Base-by-base conservation (phyloP, 2,797 vertebrate species). In the Potorous gilbertii region DNA sequence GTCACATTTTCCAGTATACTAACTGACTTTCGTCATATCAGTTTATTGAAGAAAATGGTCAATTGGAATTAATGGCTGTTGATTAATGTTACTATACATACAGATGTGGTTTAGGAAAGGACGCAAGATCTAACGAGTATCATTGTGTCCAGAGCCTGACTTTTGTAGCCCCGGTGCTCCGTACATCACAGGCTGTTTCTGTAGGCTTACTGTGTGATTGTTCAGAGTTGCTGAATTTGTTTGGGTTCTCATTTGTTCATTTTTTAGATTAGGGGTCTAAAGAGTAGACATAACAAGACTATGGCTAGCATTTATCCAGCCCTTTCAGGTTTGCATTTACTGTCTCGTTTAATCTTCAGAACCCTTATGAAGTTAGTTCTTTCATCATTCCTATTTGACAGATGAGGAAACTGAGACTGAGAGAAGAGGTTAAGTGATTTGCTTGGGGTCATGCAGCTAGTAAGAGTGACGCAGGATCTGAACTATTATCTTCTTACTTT, bases 191-290 rank as follows among this genome's bases (percentile, higher is more conserved):
- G n/a, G 9, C 66, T 6, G 27, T 74, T 18, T 18, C 31, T 34
- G 0, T n/a, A 1, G 89, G 1, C 40, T 1, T 56, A 29, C 90
- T 91, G 55, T 11, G 40, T 4, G 24, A 18, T 90, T 66, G 92
- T 95, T 95, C 55, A 96, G 74, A 55, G 4, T 54, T n/a, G 46
- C 90, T 93, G 57, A 95, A 95, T 95, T 89, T 90, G 52, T 94
- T 94, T 87, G 14, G 54, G 31, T 97, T 91, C 90, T 21, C 92
- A 54, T 55, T 90, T 90, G 52, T 52, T 5, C 31, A 40, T 34
- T 91, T 96, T 96, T 62, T 40, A 92, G 16, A 90, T 95, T 90
- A 92, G 54, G 91, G 0, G 29, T 92, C 56, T 40, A 93, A 28
- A 95, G 94, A 94, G 62, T 29, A 92, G 93, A 54, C 4, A 21